Evolutionary conservation across 2,888 invertebrate species (phyloP).

Genomic region (Punctoribates punctum): DNA sequence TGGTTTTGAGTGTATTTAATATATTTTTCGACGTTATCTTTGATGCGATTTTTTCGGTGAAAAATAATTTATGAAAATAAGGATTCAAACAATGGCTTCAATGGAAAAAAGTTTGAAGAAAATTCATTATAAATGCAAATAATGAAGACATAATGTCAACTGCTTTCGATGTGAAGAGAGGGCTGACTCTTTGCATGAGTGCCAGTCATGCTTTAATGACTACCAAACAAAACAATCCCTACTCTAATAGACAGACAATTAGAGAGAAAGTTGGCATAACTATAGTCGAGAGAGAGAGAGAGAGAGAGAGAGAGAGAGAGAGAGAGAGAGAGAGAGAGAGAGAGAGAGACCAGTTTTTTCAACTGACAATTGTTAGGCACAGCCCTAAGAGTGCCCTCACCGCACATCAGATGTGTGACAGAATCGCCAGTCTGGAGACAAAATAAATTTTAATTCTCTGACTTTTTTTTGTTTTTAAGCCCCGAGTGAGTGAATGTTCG

Average conservation of each 20-base stretch:
- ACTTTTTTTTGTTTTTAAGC: not conserved
- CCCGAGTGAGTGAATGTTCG: not conserved
- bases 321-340: not conserved
- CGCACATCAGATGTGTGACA: not conserved
- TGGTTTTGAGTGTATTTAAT: not conserved
- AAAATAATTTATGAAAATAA: not conserved
- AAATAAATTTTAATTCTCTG: constrained; percentile 22
- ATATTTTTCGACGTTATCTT: not conserved
- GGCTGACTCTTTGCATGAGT: constrained; percentile 6
- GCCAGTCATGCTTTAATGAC: constrained; percentile 35
- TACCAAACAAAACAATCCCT: not conserved
- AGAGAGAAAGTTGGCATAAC: constrained; percentile 16
- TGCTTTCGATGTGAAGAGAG: not conserved
- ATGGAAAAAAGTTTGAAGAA: not conserved
- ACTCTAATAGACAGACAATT: constrained; percentile 21
- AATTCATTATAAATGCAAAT: not conserved
- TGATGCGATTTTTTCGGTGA: not conserved
- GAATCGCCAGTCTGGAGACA: constrained; percentile 15
- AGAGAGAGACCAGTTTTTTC: not conserved
- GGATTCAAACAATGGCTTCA: not conserved
- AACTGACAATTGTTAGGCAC: not conserved
- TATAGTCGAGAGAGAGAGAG: not conserved
- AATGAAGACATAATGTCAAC: constrained; percentile 31
- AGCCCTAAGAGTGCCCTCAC: not conserved
- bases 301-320: not conserved